Evolutionary conservation across 2,113 vertebrate genomes (phyloP).

Genomic region (Sigmodon hispidus): DNA sequence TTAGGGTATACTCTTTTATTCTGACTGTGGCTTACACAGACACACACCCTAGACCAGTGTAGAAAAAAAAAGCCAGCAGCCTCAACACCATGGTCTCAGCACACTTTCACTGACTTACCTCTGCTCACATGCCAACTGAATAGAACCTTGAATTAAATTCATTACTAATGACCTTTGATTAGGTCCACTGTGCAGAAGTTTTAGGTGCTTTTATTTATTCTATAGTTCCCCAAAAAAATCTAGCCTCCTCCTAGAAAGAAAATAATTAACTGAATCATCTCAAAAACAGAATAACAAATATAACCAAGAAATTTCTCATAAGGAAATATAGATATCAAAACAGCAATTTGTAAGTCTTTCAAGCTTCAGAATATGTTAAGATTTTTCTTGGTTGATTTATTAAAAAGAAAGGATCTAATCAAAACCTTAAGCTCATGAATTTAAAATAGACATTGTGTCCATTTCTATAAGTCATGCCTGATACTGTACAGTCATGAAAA

Average conservation of each 20-base stretch:
- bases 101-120: neutral
- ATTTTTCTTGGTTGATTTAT: neutral
- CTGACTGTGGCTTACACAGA: neutral
- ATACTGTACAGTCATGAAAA: neutral
- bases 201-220: neutral
- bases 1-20: neutral
- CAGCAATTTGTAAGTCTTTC: neutral
- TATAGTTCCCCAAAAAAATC: neutral
- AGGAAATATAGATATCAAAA: neutral
- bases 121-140: neutral
- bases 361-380: neutral
- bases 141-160: neutral
- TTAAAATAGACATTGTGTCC: neutral
- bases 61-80: neutral
- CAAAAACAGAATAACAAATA: neutral
- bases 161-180: neutral
- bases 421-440: neutral
- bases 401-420: neutral
- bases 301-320: neutral
- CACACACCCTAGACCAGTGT: too few relatives aligned
- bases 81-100: accelerated
- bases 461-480: neutral
- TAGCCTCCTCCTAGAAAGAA: neutral
- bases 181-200: neutral
- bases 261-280: neutral